Conservation (phyloP, 30 jellyfish, hydroid and myxozoan species). For the Chironex yamaguchii region DNA sequence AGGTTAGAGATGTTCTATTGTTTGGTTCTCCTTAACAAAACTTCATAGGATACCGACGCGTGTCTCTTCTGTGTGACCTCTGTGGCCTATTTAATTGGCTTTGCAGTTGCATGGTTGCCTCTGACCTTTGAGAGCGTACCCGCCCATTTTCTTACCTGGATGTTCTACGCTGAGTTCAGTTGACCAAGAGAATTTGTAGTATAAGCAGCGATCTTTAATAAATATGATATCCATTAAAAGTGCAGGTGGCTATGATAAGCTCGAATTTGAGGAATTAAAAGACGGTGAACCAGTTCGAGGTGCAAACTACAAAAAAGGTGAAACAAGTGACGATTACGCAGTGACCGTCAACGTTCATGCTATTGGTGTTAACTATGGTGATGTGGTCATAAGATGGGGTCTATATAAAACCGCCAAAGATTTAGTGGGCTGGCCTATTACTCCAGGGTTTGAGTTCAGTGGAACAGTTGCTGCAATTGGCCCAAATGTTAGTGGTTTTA, state of each 20-base stretch:
- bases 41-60: too few species aligned
- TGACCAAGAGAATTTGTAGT: too few species aligned
- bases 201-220: too few species aligned
- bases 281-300: slow-evolving; percentile 70
- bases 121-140: too few species aligned
- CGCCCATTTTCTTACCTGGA: too few species aligned
- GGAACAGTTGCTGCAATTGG: slow-evolving; percentile 79
- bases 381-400: slow-evolving; percentile 83
- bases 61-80: too few species aligned
- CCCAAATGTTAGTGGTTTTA: slow-evolving; percentile 66
- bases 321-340: slow-evolving; percentile 34
- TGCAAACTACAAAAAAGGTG: slow-evolving; percentile 62
- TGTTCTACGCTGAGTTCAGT: too few species aligned
- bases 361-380: slow-evolving; percentile 89
- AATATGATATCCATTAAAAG: slow-evolving; percentile 69
- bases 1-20: too few species aligned
- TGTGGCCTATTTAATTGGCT: too few species aligned
- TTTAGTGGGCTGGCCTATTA: slow-evolving; percentile 93
- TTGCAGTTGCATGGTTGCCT: too few species aligned
- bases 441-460: slow-evolving; percentile 97
- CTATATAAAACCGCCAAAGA: slow-evolving; percentile 82
- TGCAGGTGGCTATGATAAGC: slow-evolving; percentile 86
- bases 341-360: slow-evolving; percentile 71
- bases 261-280: slow-evolving; percentile 58
- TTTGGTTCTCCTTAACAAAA: too few species aligned